Base-by-base conservation (phyloP, 2,113 vertebrate species). In the Thymallus thymallus region DNA sequence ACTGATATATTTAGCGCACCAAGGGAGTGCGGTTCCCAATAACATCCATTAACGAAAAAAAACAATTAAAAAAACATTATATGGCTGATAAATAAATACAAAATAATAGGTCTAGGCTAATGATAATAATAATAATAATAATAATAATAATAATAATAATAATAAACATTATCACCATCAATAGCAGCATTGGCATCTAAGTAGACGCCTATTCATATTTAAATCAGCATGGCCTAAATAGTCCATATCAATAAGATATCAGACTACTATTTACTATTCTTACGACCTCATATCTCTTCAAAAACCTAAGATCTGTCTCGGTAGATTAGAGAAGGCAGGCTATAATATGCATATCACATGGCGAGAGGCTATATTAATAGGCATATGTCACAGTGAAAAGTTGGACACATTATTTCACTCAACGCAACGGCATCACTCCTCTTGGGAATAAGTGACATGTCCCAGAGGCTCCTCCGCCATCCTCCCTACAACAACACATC, bases 1-100 rank as follows among this genome's bases (percentile, higher is more conserved):
- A 68, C 66, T 62, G 82, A 55, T 20, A 75, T 87, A 81, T 81
- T 84, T 79, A 89, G 83, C 78, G 80, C 68, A 41, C 80, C 60
- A 2, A 29, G 26, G 80, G 68, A 72, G 84, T 71, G 23, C 68
- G 72, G 73, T 64, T 80, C 70, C 65, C 75, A 77, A 68, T 68
- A 68, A 68, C 35, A 68, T 32, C 6, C 22, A 67, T 30, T 41
- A 41, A 2, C 66, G 66, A 22, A 14, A 45, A 14, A 23, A 45
- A n/a, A 5, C 3, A 45, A 13, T 29, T 10, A 7, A 62, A 7
- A 60, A 22, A 60, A 2, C 56, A 60, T 22, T 60, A 22, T n/a
- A n/a, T n/a, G 16, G n/a, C 5, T 9, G 48, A 60, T 60, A 23
- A 23, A 1, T 22, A 60, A 10, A 22, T 6, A 6, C 0, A 60